These are phyloP conservation scores for Lysandra coridon DNA, from an alignment of 2,888 invertebrate genomes.

Conservation along the genomic window DNA sequence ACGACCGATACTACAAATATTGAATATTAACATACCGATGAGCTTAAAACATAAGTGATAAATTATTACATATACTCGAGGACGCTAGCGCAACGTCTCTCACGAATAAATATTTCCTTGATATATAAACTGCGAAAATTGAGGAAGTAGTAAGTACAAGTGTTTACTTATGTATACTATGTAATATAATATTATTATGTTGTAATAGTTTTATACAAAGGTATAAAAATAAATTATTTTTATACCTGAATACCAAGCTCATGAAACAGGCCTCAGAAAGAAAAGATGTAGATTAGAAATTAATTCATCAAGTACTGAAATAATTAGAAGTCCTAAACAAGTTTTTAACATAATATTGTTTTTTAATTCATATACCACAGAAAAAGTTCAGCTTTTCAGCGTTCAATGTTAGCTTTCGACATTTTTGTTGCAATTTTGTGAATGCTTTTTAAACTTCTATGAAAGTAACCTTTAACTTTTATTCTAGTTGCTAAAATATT, in stretches of 20 bases:
- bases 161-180: not conserved
- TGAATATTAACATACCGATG: slow-evolving; percentile 29
- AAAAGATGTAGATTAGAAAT: not conserved
- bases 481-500: not conserved
- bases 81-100: slow-evolving; percentile 25
- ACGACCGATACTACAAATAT: slow-evolving; percentile 34
- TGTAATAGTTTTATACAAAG: slow-evolving; percentile 3
- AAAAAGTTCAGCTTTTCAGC: not conserved
- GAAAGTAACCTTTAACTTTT: not conserved
- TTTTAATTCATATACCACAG: not conserved
- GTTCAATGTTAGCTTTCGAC: not conserved
- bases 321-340: not conserved
- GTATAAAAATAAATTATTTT: not conserved
- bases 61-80: slow-evolving; percentile 28
- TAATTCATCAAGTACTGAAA: too few relatives aligned
- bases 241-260: not conserved
- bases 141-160: slow-evolving; percentile 5
- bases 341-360: not conserved
- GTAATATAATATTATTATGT: slow-evolving; percentile 10
- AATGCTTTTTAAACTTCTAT: not conserved
- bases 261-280: not conserved
- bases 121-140: not conserved
- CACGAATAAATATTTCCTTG: slow-evolving; percentile 7
- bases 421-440: not conserved
- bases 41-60: slow-evolving; percentile 32